A percentile compares a stretch with the other conserved stretches of the same genome.
Conservation (phyloP, 2,113 vertebrate genomes). For the Paradoxurus hermaphroditus region DNA sequence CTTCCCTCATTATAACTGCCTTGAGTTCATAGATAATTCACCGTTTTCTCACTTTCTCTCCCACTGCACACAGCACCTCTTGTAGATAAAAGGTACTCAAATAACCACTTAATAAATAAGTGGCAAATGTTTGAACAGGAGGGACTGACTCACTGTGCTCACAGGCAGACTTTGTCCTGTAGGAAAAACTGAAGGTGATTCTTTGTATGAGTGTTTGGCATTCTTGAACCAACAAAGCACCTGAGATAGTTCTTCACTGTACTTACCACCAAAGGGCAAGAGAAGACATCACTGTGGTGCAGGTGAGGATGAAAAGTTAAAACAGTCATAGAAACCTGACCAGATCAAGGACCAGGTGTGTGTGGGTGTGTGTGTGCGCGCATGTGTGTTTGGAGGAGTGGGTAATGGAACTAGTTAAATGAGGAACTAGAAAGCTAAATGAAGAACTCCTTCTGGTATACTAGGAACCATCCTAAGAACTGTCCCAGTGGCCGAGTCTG, state of each 20-base stretch:
- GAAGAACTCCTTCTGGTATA: background rate
- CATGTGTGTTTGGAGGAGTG: too few species aligned
- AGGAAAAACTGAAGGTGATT: slow-evolving; percentile 34
- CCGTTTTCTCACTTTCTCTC: background rate
- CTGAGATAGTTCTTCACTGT: background rate
- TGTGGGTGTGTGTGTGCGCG: rapidly evolving
- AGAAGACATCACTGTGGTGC: background rate
- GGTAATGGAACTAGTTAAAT: background rate
- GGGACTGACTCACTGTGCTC: background rate
- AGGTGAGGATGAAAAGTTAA: background rate
- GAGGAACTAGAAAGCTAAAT: background rate
- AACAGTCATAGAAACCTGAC: background rate
- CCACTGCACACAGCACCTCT: background rate
- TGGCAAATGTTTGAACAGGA: slow-evolving; percentile 42
- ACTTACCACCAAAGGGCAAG: background rate
- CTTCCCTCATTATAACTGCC: background rate
- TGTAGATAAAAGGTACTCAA: background rate
- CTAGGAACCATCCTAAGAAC: background rate
- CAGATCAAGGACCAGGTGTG: background rate
- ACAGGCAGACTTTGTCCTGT: background rate
- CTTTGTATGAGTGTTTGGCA: background rate
- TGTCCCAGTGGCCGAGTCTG: background rate
- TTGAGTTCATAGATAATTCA: slow-evolving; percentile 19
- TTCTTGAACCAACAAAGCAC: background rate
- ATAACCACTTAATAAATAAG: slow-evolving; percentile 39